Base-by-base conservation (phyloP, 2,888 invertebrate genomes). In the Yponomeuta plumbellus region DNA sequence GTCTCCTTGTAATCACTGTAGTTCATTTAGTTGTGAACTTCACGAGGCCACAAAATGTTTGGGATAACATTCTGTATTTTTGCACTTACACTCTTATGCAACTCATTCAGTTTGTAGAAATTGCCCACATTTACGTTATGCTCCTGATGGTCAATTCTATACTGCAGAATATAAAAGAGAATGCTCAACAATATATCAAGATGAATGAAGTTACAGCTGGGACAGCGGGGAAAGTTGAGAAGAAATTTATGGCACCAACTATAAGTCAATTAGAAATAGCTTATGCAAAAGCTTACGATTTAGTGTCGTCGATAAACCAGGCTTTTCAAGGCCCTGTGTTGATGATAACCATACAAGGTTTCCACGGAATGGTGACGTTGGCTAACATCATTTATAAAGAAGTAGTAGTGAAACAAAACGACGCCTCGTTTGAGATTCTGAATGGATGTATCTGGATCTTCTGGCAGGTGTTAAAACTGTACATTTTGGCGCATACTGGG, bases 321-420 rank as follows among this genome's bases (percentile, higher is more conserved):
- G 76, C 77, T 8, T 89, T 88, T 70, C 79, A 86, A 73, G 83
- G 80, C 0, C 79, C 84, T 0, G 76, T 89, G 44, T 68, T 89
- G 22, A 70, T 81, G 11, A 80, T 81, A 0, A 72, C 80, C 2
- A 62, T 86, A 11, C 89, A 88, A 71, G 81, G 84, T 69, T 88
- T 89, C 62, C 89, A 89, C 67, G 69, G 82, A 0, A 80, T 87
- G 57, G 80, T 89, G 1, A 86, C 86, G 64, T 85, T 88, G 67
- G 71, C 81, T 0, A 81, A 88, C 69, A 85, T 84, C 2, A 80
- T 88, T 57, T 88, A 84, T 70, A 85, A 87, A 44, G 86, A 85
- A 0, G 20, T 83, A 0, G 69, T 80, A 0, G 64, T 80, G 0
- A 71, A 78, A 17, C 71, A 70, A 21, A 69, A 70, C 11, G 72